Conservation (phyloP, 2,888 invertebrate species). For the Eustalomyia histrio region DNA sequence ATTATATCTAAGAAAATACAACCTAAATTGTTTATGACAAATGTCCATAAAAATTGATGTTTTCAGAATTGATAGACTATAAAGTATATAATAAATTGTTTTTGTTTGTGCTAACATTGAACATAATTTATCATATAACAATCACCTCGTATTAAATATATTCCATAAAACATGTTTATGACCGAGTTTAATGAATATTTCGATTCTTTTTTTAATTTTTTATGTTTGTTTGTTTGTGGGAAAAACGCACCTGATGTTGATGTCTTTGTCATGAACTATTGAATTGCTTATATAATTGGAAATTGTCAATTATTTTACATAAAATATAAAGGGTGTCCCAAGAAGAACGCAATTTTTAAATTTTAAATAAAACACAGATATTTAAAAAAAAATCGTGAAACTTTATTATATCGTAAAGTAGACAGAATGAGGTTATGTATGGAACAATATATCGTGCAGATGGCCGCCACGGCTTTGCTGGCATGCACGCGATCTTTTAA, state of each 20-base stretch:
- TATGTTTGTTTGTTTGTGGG: neutral
- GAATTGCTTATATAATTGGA: neutral
- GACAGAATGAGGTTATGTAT: too few species aligned
- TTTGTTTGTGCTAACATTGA: conserved; percentile 29
- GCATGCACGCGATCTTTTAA: too few species aligned
- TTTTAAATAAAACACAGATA: too few species aligned
- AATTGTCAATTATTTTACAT: neutral
- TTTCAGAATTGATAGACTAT: conserved; percentile 17
- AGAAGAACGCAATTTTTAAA: too few species aligned
- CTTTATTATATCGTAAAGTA: too few species aligned
- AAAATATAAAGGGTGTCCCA: too few species aligned
- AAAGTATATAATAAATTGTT: conserved; percentile 50
- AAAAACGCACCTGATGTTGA: conserved; percentile 27
- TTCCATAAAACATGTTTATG: neutral
- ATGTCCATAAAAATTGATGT: conserved; percentile 44
- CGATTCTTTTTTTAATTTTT: neutral
- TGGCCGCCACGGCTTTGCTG: too few species aligned
- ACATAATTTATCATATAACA: conserved; percentile 43
- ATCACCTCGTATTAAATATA: conserved; percentile 3
- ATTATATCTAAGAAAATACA: neutral
- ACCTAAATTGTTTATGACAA: conserved; percentile 45
- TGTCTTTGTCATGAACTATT: neutral
- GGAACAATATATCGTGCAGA: too few species aligned
- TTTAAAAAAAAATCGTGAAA: too few species aligned
- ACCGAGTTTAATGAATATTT: neutral